Base-by-base conservation (phyloP, 2,888 invertebrate species). In the Melinopterus prodromus region DNA sequence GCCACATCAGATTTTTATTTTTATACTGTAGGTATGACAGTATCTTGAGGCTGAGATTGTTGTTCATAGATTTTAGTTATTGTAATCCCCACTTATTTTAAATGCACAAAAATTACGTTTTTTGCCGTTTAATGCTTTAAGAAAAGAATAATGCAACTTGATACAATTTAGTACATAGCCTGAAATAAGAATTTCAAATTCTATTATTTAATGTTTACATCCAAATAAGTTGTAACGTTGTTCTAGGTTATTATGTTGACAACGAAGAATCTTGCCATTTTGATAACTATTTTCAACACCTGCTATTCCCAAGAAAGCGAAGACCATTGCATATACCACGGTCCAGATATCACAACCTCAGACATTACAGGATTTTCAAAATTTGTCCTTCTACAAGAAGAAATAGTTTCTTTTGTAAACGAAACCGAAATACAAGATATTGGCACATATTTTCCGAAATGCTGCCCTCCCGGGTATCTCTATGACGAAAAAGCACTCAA, bases 391-490 rank as follows among this genome's bases (percentile, higher is more conserved):
- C 75, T 37, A 15, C 15, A 7, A 14, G 37, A 16, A 12, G n/a
- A 5, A 70, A 70, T 37, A 16, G 38, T 36, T 79, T 79, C 15
- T 75, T 76, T n/a, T 12, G 12, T 53, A 16, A 37, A 38, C 14
- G 70, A 70, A 12, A 38, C 78, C n/a, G 70, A 77, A 80, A 70
- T 71, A 71, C 53, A 77, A 70, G 71, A 82, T 70, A 78, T 79
- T 12, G 14, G 36, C 9, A 75, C 77, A 0, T 78, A 80, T 16
- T 78, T 82, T 38, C 82, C 82, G 15, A 84, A 84, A 80, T 84
- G 84, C 77, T 84, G 84, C 76, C 84, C 84, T 36, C 77, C 80
- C 5, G 71, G 82, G 76, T 81, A 82, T 79, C 72, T 75, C 9
- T 84, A 81, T 35, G 81, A 84, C 71, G 80, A 78, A n/a, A 79